phyloP scores from a whole-genome alignment of 2,888 invertebrate genomes.

The Aleiodes leptofemur region DNA sequence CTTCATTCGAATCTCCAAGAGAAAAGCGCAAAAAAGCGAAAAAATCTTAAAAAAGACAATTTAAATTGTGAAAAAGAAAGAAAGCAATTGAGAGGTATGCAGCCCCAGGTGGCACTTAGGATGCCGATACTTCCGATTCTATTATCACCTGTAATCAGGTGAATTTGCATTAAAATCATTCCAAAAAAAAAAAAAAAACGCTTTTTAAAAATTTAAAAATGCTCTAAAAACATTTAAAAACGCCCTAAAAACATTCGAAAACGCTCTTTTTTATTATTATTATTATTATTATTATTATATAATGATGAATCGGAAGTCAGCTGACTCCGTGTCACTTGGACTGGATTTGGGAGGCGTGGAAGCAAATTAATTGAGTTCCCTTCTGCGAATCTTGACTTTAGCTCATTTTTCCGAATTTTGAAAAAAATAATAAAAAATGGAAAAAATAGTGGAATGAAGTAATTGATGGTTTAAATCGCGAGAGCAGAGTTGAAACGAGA shows the following conservation, averaged over 20 bases:
- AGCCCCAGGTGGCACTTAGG: constrained; percentile 74
- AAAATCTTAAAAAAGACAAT: constrained; percentile 55
- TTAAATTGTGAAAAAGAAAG: constrained; percentile 61
- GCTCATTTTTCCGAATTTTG: constrained; percentile 37
- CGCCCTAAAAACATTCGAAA: too few relatives aligned
- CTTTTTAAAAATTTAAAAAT: too few relatives aligned
- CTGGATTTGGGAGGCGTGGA: constrained; percentile 69
- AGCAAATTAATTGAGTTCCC: constrained; percentile 58
- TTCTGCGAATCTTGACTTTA: constrained; percentile 45
- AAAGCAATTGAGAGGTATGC: constrained; percentile 71
- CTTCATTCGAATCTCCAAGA: constrained; percentile 51
- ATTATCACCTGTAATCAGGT: not conserved
- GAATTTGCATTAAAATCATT: not conserved
- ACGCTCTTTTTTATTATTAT: too few relatives aligned
- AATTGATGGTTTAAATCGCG: constrained; percentile 18
- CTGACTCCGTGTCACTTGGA: constrained; percentile 75
- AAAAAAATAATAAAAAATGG: constrained; percentile 15
- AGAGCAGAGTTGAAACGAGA: constrained; percentile 36
- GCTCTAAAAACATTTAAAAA: too few relatives aligned
- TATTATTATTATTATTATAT: too few relatives aligned
- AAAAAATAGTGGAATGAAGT: not conserved
- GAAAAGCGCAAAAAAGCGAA: constrained; percentile 47
- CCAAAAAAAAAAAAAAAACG: not conserved
- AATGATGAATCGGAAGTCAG: constrained; percentile 64
- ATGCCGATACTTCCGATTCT: constrained; percentile 69